phyloP scores from a whole-genome alignment of 2,888 invertebrate genomes.

The Callimorpha dominula region DNA sequence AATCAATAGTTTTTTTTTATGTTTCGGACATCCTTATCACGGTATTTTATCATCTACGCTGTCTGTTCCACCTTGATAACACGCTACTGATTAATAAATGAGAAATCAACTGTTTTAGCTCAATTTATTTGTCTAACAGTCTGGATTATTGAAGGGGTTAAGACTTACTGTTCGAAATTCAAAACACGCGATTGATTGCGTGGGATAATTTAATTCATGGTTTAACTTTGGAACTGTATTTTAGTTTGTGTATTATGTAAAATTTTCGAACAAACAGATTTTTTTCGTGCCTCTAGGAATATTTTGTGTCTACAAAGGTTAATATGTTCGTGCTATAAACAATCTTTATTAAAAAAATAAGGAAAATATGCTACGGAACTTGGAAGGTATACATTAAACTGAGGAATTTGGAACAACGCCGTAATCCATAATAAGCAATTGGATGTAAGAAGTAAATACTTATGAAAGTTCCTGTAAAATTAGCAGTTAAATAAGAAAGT shows the following conservation, averaged over 20 bases:
- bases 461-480: constrained; percentile 24
- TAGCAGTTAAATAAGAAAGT: constrained; percentile 36
- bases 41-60: constrained; percentile 73
- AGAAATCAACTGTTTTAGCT: constrained; percentile 45
- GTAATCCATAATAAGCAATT: constrained; percentile 17
- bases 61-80: constrained; percentile 72
- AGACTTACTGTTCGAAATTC: constrained; percentile 34
- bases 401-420: constrained; percentile 11
- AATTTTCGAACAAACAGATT: neutral
- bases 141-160: constrained; percentile 31
- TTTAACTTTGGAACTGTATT: constrained; percentile 32
- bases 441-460: constrained; percentile 22
- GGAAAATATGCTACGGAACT: constrained; percentile 11
- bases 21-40: constrained; percentile 72
- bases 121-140: constrained; percentile 49
- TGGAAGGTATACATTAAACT: constrained; percentile 4
- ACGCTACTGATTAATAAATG: constrained; percentile 77
- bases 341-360: constrained; percentile 13
- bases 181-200: constrained; percentile 42
- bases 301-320: neutral
- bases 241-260: constrained; percentile 10
- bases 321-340: constrained; percentile 1
- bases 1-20: constrained; percentile 75
- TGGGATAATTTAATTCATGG: constrained; percentile 45
- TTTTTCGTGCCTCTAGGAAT: neutral